Evolutionary conservation across 2,888 invertebrate species (phyloP), one percentile per base, ranked within the genome.

Genomic region (Mamestra brassicae): DNA sequence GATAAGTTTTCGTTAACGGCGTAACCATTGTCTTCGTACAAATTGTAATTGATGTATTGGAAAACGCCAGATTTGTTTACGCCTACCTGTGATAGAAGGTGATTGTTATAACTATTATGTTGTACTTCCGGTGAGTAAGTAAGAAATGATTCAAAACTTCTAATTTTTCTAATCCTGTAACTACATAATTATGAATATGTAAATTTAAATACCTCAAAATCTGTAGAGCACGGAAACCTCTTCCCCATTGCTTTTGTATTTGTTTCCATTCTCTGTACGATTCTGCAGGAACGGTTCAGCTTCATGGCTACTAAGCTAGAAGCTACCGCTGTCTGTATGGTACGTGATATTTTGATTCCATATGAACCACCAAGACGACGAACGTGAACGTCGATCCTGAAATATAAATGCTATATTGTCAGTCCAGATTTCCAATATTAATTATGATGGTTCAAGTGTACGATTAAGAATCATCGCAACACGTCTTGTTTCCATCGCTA

Each of bases 341-440:
- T 93, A 47, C 98, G 95, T 0, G 97, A 96, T 79, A 98, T 97
- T 92, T 98, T 98, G 0, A 96, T 96, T 0, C 98, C 98, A 87
- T 97, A 99, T 0, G 96, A 98, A 6, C 98, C 98, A 6, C 86
- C 86, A 4, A 84, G 47, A 5, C 84, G 75, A 36, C 86, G 82
- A 0, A 84, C 76, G 34, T 86, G 85, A 0, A 82, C 64, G 8
- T 86, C 84, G 3, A 85, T 82, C 34, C 85, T 85, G 57, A 62
- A 78, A 74, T 54, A 77, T 26, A 26, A 26, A 26, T 26, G 0
- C 26, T 26, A 26, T 26, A 26, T 26, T 26, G 26, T 26, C 26
- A 26, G 26, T 26, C 26, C 26, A 26, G 26, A 26, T 26, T 26
- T 26, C 26, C 26, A 26, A 26, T 26, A 26, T 26, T 26, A 26